Evolutionary conservation across 2,888 invertebrate genomes (phyloP).

Genomic region (Drosophila crucigera): DNA sequence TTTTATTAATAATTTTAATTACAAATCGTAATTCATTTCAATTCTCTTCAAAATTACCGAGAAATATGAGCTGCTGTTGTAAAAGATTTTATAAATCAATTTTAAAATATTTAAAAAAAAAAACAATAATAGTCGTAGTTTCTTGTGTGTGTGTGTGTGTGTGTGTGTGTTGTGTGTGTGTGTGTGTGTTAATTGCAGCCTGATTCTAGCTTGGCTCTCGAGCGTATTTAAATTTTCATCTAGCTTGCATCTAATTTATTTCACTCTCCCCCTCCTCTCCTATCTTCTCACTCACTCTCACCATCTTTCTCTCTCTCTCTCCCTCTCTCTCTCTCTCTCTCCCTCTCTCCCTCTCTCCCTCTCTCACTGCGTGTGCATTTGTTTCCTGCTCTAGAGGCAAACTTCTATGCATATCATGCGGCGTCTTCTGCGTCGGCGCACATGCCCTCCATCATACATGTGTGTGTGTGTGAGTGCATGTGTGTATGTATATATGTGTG

Average conservation of each 20-base stretch:
- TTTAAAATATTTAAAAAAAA: not conserved
- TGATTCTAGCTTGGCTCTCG: not conserved
- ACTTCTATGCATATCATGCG: constrained; percentile 35
- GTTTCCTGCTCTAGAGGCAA: constrained; percentile 21
- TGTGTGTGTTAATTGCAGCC: not conserved
- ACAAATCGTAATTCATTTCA: not conserved
- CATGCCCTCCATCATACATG: constrained; percentile 23
- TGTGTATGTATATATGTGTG: not conserved
- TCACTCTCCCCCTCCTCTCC: not conserved
- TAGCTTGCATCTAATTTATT: not conserved
- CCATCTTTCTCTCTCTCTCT: not conserved
- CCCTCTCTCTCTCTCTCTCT: not conserved
- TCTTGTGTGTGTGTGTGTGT: not conserved
- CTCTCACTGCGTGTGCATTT: constrained; percentile 13
- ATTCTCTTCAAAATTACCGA: not conserved
- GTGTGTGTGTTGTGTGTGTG: not conserved
- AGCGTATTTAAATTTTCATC: not conserved
- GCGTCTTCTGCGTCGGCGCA: constrained; percentile 46
- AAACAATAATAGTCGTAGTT: not conserved
- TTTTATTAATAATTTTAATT: not conserved
- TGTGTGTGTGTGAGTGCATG: not conserved
- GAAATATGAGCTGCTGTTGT: not conserved
- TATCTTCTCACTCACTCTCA: not conserved
- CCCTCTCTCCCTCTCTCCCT: not conserved
- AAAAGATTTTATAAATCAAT: not conserved